Percentiles rank a stretch among this genome's conserved stretches.
These are phyloP conservation scores for Criorhina ranunculi DNA, from an alignment of 2,888 invertebrate genomes.

Conservation along the genomic window DNA sequence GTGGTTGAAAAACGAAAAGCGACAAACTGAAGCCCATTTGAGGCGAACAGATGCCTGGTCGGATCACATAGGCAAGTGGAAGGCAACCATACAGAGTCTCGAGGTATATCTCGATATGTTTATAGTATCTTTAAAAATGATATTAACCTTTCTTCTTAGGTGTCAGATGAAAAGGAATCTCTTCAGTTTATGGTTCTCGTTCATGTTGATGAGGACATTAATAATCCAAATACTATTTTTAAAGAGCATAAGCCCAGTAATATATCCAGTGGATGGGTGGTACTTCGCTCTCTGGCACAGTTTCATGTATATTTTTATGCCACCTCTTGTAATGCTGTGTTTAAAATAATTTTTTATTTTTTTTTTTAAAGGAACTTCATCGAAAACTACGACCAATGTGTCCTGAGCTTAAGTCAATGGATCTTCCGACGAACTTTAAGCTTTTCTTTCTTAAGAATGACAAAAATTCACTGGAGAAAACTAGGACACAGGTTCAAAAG, in stretches of 20 bases:
- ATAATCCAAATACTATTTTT: conserved; percentile 73
- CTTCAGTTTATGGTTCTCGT: conserved; percentile 92
- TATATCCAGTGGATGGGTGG: conserved; percentile 89
- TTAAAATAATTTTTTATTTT: neutral
- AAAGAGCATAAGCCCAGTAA: conserved; percentile 85
- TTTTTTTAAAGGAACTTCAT: conserved; percentile 91
- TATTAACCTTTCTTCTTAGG: conserved; percentile 77
- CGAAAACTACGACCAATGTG: conserved; percentile 93
- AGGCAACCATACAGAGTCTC: conserved; percentile 92
- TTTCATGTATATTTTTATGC: conserved; percentile 86
- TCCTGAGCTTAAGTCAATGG: conserved; percentile 91
- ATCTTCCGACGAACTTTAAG: conserved; percentile 93
- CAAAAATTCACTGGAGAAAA: conserved; percentile 91
- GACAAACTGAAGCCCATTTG: conserved; percentile 93
- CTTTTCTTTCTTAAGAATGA: conserved; percentile 94
- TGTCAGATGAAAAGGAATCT: conserved; percentile 86
- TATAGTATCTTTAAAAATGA: conserved; percentile 17
- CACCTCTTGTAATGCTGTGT: neutral
- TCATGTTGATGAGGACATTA: conserved; percentile 88
- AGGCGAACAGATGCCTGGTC: conserved; percentile 95
- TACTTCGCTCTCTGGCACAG: conserved; percentile 87
- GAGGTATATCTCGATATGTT: conserved; percentile 85
- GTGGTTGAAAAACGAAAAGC: conserved; percentile 91
- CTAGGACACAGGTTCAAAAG: conserved; percentile 92
- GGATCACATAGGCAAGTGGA: conserved; percentile 94